phyloP scores from a whole-genome alignment of 92 coral and sea anemone species.

The Metridium senile region DNA sequence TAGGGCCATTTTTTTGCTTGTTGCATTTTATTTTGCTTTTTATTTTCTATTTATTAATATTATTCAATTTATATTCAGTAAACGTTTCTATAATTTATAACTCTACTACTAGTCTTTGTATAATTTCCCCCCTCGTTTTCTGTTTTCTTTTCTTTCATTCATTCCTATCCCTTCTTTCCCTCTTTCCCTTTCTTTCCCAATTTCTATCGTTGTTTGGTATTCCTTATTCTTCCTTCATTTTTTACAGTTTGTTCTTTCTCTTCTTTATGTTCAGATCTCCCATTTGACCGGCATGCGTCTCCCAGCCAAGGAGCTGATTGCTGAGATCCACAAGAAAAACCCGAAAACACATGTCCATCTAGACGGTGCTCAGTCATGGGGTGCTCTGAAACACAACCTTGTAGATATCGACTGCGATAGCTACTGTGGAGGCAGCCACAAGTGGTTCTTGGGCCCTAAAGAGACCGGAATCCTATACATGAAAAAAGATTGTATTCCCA shows the following conservation, averaged over 20 bases:
- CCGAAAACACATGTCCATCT: constrained; percentile 56
- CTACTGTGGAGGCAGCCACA: constrained; percentile 59
- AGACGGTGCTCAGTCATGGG: constrained; percentile 79
- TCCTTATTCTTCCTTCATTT: background rate
- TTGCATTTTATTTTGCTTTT: background rate
- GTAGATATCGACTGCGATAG: constrained; percentile 62
- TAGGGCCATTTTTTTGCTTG: background rate
- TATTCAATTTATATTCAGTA: too few species aligned
- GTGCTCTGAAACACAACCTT: constrained; percentile 46
- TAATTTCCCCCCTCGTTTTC: too few species aligned
- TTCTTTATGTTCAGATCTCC: constrained; percentile 22
- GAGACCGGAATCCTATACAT: constrained; percentile 72
- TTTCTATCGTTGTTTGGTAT: background rate
- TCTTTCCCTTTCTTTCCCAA: too few species aligned
- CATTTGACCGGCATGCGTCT: constrained; percentile 61
- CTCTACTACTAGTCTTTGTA: too few species aligned
- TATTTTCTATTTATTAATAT: background rate
- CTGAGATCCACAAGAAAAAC: constrained; percentile 39
- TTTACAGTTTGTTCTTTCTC: background rate
- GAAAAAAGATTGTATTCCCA: constrained; percentile 37
- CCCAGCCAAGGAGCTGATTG: constrained; percentile 53
- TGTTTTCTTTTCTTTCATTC: too few species aligned
- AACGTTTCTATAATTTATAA: too few species aligned
- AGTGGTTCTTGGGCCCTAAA: constrained; percentile 77
- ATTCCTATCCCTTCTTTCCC: too few species aligned